These are phyloP conservation scores for Eira barbara DNA, from an alignment of 2,113 vertebrate genomes.

Conservation along the genomic window DNA sequence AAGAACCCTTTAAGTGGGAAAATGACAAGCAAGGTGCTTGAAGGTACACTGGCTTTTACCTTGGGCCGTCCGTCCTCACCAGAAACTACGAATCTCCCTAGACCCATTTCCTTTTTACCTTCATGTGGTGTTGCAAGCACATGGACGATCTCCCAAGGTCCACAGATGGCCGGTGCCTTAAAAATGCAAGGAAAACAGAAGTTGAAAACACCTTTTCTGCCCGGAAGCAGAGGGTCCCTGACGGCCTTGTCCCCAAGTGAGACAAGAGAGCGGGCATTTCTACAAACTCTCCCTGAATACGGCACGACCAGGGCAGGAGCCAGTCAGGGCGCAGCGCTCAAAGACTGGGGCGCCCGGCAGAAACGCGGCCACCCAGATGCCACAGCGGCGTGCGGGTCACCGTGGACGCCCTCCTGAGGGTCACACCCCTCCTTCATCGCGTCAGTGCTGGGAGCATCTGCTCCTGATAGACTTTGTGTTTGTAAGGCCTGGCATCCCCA, in stretches of 20 bases:
- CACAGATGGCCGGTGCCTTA: neutral
- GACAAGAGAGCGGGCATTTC: too few species aligned
- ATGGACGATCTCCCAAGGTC: neutral
- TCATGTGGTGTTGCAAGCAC: neutral
- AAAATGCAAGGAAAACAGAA: neutral
- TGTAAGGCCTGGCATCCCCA: neutral
- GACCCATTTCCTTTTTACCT: too few species aligned
- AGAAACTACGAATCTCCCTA: neutral
- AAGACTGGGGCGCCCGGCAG: too few species aligned
- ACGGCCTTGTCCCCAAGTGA: fast-evolving
- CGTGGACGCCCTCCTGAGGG: fast-evolving
- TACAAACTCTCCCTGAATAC: neutral
- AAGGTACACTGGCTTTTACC: neutral
- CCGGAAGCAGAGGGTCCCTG: too few species aligned
- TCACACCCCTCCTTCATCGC: too few species aligned
- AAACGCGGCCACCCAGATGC: fast-evolving
- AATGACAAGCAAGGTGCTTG: too few species aligned
- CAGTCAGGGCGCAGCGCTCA: fast-evolving
- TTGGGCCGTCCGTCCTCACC: neutral
- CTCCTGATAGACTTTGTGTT: fast-evolving
- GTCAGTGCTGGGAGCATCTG: fast-evolving
- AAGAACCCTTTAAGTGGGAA: neutral
- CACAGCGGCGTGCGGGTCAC: fast-evolving
- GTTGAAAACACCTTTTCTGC: neutral
- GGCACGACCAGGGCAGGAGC: fast-evolving